These are phyloP conservation scores for Clusia tigrina DNA, from an alignment of 2,888 invertebrate genomes.

Conservation along the genomic window DNA sequence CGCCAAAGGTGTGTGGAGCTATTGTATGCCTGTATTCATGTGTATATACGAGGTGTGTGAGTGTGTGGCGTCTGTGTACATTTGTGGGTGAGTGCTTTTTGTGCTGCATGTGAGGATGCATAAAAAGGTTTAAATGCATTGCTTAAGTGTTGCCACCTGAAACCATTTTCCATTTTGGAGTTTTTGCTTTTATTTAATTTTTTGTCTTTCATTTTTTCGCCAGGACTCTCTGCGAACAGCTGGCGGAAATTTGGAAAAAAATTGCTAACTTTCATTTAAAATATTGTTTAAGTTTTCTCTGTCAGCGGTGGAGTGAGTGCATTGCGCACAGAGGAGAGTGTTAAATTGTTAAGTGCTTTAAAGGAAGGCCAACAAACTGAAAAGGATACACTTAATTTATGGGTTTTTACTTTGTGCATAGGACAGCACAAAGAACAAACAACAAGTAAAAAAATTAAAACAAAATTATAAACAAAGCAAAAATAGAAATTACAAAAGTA, in stretches of 20 bases:
- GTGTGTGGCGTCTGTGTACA: not conserved
- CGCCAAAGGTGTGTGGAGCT: not conserved
- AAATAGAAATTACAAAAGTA: no score
- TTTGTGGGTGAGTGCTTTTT: not conserved
- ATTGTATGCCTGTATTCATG: not conserved
- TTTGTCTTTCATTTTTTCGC: no score
- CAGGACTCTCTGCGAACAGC: no score
- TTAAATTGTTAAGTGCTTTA: not conserved
- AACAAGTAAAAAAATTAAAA: no score
- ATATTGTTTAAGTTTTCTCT: not conserved
- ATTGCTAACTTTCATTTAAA: not conserved
- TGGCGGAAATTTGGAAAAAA: constrained; percentile 3
- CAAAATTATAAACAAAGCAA: no score
- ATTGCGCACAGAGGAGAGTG: not conserved
- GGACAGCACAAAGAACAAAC: no score
- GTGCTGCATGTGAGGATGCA: constrained; percentile 1
- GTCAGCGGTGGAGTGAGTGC: not conserved
- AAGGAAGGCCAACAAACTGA: not conserved
- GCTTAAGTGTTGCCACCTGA: constrained; percentile 3
- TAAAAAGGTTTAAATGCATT: not conserved
- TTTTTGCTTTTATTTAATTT: not conserved
- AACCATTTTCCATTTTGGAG: not conserved
- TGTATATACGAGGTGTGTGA: not conserved
- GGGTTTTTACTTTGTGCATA: no score
- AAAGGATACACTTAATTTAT: constrained; percentile 6